Percentiles rank a stretch among this genome's conserved stretches.
phyloP scores from a whole-genome alignment of 1,140 invertebrate species.

The Hyles vespertilio region DNA sequence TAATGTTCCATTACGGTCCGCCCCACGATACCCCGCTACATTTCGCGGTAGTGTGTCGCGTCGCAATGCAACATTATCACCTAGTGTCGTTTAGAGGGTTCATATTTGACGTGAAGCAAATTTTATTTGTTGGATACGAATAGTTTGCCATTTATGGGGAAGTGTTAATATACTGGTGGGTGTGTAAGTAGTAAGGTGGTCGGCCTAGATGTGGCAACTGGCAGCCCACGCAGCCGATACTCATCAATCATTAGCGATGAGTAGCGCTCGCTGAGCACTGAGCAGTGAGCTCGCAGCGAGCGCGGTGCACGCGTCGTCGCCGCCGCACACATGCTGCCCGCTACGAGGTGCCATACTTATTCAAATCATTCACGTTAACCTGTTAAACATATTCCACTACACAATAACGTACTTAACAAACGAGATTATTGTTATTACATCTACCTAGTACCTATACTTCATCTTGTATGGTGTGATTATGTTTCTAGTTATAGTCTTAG shows the following conservation, averaged over 20 bases:
- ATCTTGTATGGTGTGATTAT: too few relatives aligned
- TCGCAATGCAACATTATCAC: too few relatives aligned
- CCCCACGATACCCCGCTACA: too few relatives aligned
- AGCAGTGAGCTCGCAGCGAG: constrained; percentile 26
- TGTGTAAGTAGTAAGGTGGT: constrained; percentile 43
- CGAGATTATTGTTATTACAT: too few relatives aligned
- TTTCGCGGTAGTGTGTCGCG: too few relatives aligned
- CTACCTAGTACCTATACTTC: too few relatives aligned
- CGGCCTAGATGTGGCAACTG: constrained; percentile 40
- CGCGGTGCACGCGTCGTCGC: constrained; percentile 24
- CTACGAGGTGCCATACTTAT: too few relatives aligned
- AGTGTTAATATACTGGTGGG: constrained; percentile 39
- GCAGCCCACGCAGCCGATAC: constrained; percentile 49
- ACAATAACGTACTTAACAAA: background rate
- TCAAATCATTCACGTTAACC: too few relatives aligned
- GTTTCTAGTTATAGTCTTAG: too few relatives aligned
- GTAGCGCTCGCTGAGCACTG: constrained; percentile 35
- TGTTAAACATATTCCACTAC: background rate
- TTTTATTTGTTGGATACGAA: constrained; percentile 1
- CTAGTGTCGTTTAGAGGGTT: too few relatives aligned
- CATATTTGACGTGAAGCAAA: too few relatives aligned
- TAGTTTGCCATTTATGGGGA: constrained; percentile 25
- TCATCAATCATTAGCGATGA: constrained; percentile 61
- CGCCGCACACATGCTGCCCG: constrained; percentile 5
- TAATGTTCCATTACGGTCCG: too few relatives aligned